These are phyloP conservation scores for Pseudococcus jackbeardsleyi DNA, from an alignment of 2,888 invertebrate species.

Conservation along the genomic window DNA sequence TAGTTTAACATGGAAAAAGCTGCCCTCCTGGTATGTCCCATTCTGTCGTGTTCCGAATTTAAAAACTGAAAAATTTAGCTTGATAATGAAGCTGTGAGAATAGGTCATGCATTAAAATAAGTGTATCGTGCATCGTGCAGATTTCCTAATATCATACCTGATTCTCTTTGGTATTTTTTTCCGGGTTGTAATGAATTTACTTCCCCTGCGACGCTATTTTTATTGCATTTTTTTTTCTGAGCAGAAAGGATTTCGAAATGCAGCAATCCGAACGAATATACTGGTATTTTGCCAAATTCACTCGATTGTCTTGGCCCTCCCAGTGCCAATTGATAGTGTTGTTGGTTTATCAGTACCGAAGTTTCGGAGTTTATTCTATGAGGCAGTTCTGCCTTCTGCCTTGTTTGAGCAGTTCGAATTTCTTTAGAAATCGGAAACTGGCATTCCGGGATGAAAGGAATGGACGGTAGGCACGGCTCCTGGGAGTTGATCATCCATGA, in stretches of 20 bases:
- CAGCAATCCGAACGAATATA: background rate
- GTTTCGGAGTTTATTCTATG: too few species aligned
- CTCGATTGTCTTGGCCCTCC: background rate
- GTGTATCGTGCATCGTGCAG: too few species aligned
- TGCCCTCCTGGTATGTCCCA: background rate
- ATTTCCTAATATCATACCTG: too few species aligned
- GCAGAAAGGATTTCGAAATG: background rate
- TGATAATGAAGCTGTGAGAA: background rate
- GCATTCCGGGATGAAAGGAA: too few species aligned
- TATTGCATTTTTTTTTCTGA: background rate
- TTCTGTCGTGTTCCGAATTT: background rate
- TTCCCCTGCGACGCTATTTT: background rate
- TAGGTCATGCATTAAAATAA: too few species aligned
- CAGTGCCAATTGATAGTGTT: background rate
- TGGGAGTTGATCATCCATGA: too few species aligned
- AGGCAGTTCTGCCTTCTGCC: too few species aligned
- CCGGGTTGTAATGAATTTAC: background rate
- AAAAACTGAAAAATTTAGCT: background rate
- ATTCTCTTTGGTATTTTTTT: background rate
- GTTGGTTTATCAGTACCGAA: background rate
- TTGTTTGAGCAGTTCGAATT: too few species aligned
- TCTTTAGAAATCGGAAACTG: too few species aligned
- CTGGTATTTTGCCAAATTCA: background rate
- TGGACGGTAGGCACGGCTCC: too few species aligned
- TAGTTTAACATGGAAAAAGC: background rate